phyloP scores from a whole-genome alignment of 2,888 invertebrate genomes.

The Gerosis bhagava region DNA sequence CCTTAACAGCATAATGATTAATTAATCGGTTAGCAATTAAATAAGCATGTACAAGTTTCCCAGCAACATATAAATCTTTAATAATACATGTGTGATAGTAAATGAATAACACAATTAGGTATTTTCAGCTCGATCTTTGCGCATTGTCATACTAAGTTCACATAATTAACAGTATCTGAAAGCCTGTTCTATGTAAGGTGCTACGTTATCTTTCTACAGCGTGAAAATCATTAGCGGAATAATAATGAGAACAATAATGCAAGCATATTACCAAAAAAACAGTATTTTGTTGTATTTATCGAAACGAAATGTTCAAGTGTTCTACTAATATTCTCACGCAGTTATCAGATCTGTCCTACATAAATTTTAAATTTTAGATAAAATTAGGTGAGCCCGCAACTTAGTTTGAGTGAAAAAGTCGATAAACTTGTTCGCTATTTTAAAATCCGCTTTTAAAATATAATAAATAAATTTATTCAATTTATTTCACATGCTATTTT shows the following conservation, averaged over 20 bases:
- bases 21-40: no score
- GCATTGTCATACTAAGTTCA: slow-evolving; percentile 16
- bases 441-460: no score
- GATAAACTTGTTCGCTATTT: no score
- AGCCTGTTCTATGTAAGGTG: slow-evolving; percentile 9
- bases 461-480: no score
- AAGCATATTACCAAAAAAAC: no score
- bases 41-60: not conserved
- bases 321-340: no score
- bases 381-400: not conserved
- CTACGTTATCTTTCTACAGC: slow-evolving; percentile 10
- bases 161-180: slow-evolving; percentile 22
- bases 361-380: not conserved
- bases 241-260: not conserved
- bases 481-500: no score
- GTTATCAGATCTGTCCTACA: not conserved
- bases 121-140: not conserved
- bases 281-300: not conserved
- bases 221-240: slow-evolving; percentile 7
- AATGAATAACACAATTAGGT: slow-evolving; percentile 3
- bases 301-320: not conserved
- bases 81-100: not conserved
- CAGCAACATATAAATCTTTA: not conserved
- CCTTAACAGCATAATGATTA: no score
- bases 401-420: no score